Conservation (phyloP, 2,888 invertebrate genomes). For the Lycia hirtaria region DNA sequence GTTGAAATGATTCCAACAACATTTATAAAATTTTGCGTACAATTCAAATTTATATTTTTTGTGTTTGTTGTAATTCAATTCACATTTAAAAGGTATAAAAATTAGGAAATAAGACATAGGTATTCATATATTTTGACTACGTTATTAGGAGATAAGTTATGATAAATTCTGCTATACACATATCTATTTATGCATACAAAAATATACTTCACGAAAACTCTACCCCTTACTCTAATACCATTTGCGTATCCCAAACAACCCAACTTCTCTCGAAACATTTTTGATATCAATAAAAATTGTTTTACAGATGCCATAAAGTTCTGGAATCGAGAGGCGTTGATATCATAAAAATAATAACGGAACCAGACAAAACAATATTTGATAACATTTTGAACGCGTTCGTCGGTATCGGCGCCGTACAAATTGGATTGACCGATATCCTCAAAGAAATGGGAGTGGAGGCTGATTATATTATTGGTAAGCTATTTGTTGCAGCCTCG, state of each 20-base stretch:
- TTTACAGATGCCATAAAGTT: slow-evolving; percentile 78
- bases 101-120: no score
- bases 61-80: no score
- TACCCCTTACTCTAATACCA: slow-evolving; percentile 13
- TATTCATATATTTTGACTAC: no score
- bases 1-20: no score
- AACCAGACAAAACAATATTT: slow-evolving; percentile 86
- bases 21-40: no score
- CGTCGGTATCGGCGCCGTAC: slow-evolving; percentile 89
- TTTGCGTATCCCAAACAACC: slow-evolving; percentile 19
- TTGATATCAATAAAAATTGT: slow-evolving; percentile 28
- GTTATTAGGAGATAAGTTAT: no score
- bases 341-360: slow-evolving; percentile 86
- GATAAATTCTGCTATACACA: no score
- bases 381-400: slow-evolving; percentile 89
- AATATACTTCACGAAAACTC: not conserved
- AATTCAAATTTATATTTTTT: no score
- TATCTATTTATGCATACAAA: not conserved
- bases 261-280: slow-evolving; percentile 18
- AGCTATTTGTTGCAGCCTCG: slow-evolving; percentile 49
- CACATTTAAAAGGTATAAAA: no score
- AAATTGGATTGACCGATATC: slow-evolving; percentile 88
- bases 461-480: slow-evolving; percentile 91
- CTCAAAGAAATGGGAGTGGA: slow-evolving; percentile 85
- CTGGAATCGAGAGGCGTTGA: slow-evolving; percentile 87